Conservation (phyloP, 2,888 invertebrate species). For the Drosophila rellima region DNA sequence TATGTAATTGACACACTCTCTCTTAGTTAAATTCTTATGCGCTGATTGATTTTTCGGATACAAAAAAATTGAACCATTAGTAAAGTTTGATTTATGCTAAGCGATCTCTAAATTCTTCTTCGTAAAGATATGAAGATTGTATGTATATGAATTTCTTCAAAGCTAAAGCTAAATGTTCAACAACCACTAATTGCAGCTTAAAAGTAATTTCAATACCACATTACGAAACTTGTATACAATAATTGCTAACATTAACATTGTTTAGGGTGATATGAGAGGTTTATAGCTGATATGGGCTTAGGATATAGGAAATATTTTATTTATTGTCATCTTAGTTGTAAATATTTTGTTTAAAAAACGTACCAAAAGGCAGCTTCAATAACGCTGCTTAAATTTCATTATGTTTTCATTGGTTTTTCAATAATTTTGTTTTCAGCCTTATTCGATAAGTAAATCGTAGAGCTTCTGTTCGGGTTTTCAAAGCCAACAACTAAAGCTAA, state of each 20-base stretch:
- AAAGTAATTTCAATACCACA: constrained; percentile 76
- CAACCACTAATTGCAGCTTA: constrained; percentile 81
- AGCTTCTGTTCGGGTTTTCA: constrained; percentile 47
- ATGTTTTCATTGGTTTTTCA: constrained; percentile 21
- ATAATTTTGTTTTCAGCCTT: constrained; percentile 68
- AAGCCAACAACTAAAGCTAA: constrained; percentile 77
- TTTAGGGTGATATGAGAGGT: constrained; percentile 68
- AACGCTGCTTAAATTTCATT: constrained; percentile 53
- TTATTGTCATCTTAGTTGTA: constrained; percentile 32
- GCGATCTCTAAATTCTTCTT: constrained; percentile 54
- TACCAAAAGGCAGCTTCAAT: constrained; percentile 68
- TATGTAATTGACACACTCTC: constrained; percentile 65
- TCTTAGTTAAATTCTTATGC: constrained; percentile 33
- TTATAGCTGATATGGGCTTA: constrained; percentile 69
- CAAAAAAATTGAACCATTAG: constrained; percentile 42
- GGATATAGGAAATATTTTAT: constrained; percentile 55
- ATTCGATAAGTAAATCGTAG: constrained; percentile 73
- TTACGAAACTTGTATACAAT: constrained; percentile 68
- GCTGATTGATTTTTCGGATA: constrained; percentile 42
- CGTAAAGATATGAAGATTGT: constrained; percentile 51
- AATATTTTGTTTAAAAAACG: constrained; percentile 55
- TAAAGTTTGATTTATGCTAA: constrained; percentile 52
- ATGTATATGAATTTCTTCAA: constrained; percentile 62
- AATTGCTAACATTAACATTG: constrained; percentile 54
- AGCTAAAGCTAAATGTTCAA: constrained; percentile 79